A percentile compares a stretch with the other conserved stretches of the same genome.
phyloP scores from a whole-genome alignment of 2,888 invertebrate species.

The Orthosia incerta region DNA sequence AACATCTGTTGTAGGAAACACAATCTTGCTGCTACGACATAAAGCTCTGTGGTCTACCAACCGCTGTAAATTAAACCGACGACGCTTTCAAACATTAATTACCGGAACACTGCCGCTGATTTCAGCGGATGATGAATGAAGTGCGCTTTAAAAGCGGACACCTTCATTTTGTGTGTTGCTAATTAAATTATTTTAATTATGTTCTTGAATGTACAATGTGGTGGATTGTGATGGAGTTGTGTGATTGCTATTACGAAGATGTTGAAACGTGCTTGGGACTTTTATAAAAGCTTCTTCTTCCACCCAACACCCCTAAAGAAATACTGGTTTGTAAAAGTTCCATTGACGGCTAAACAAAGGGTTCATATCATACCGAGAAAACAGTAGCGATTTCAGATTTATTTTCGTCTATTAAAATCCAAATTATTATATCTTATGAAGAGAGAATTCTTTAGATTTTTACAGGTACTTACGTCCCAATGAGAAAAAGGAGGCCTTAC shows the following conservation, averaged over 20 bases:
- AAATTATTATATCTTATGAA: too few relatives aligned
- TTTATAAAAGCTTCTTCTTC: background rate
- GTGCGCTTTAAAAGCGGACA: conserved; percentile 29
- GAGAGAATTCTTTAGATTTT: too few relatives aligned
- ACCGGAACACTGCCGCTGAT: conserved; percentile 54
- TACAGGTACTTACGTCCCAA: too few relatives aligned
- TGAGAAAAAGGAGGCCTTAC: too few relatives aligned
- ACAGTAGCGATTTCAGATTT: too few relatives aligned
- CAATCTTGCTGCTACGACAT: conserved; percentile 1
- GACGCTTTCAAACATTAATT: conserved; percentile 58
- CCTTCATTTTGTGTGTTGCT: conserved; percentile 29
- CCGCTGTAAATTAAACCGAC: conserved; percentile 46
- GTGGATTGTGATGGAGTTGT: conserved; percentile 6
- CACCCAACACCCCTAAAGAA: too few relatives aligned
- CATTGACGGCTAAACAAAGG: too few relatives aligned
- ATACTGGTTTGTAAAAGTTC: too few relatives aligned
- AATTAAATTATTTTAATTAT: conserved; percentile 56
- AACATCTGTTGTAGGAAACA: background rate
- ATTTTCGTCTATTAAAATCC: too few relatives aligned
- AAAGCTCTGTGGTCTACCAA: background rate
- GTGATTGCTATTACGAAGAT: background rate
- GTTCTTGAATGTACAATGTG: conserved; percentile 14
- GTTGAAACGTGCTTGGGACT: too few relatives aligned
- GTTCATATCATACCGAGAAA: too few relatives aligned
- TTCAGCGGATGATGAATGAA: conserved; percentile 50